Evolutionary conservation across 2,888 invertebrate genomes (phyloP), one percentile per base, ranked within the genome.

Genomic region (Idaea biselata): DNA sequence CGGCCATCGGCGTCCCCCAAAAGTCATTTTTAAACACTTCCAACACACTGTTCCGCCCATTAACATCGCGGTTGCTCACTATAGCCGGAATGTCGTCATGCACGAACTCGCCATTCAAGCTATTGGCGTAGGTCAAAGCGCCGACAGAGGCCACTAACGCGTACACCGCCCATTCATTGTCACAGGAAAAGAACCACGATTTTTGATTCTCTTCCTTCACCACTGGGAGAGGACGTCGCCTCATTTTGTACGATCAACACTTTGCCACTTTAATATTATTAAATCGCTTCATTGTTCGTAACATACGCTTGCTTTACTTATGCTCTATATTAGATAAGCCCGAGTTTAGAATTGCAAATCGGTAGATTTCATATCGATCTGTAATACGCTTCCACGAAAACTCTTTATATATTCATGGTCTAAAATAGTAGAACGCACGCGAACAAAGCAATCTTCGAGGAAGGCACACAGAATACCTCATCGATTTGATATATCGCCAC

Each of bases 1-100:
- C 96, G n/a, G 94, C 93, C 96, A 97, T 97, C 44, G 96, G 95
- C 62, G 95, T 96, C n/a, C 97, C 97, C 97, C 97, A 97, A 84
- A 97, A 97, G 87, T 97, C 97, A 83, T 97, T 96, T 75, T 92
- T 90, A 79, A 96, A 95, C 74, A 96, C 92, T 75, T 93, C 93
- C 68, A 90, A 79, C 74, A 96, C 84, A 33, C 94, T 88, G 68
- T 94, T 95, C 61, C 93, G 91, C 0, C 95, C 97, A 59, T 94
- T 93, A 69, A 97, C 97, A 86, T 97, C 97, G 78, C 94, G 94
- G 86, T 97, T 97, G 69, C 95, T 93, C 78, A 95, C 95, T 73
- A 97, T 95, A 53, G 97, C 97, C 64, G 96, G 97, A 71, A 97
- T 95, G 83, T 97, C 97, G 81, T 97, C 97, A 89, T 97, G 97